Conservation (phyloP, 1,140 invertebrate genomes). For the Lethocerus indicus region DNA sequence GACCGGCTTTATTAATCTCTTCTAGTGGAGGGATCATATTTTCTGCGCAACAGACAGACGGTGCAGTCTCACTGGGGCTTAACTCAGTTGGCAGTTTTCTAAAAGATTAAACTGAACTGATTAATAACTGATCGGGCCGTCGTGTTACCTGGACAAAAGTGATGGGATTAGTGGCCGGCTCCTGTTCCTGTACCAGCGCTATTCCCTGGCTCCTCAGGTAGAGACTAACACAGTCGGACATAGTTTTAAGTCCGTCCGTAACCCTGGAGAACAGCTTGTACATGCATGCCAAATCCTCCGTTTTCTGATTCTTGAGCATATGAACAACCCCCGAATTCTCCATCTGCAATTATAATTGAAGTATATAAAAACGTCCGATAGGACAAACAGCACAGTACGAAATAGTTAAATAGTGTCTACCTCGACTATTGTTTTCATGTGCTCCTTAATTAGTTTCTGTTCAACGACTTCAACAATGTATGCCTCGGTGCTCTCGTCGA, state of each 20-base stretch:
- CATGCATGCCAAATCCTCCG: conserved; percentile 91
- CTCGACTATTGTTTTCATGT: conserved; percentile 98
- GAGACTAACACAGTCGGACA: conserved; percentile 85
- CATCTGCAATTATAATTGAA: conserved; percentile 47
- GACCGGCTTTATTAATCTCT: too few species aligned
- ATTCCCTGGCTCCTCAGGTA: conserved; percentile 90
- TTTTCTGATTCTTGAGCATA: conserved; percentile 96
- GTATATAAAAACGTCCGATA: neutral
- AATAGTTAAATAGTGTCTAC: too few species aligned
- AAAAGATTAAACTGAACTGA: too few species aligned
- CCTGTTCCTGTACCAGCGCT: conserved; percentile 82
- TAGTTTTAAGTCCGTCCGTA: conserved; percentile 76
- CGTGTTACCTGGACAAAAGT: conserved; percentile 80
- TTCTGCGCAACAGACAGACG: too few species aligned
- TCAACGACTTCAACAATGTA: conserved; percentile 93
- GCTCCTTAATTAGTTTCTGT: conserved; percentile 92
- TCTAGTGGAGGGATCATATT: too few species aligned
- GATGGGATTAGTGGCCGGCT: conserved; percentile 80
- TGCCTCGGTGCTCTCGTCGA: conserved; percentile 91
- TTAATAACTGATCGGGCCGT: too few species aligned
- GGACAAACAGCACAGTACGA: neutral
- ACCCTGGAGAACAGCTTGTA: conserved; percentile 92
- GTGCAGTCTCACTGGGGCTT: too few species aligned
- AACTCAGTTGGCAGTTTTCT: too few species aligned
- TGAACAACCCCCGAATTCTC: conserved; percentile 98